Conservation (phyloP, 2,113 vertebrate species). For the Steatornis caripensis region DNA sequence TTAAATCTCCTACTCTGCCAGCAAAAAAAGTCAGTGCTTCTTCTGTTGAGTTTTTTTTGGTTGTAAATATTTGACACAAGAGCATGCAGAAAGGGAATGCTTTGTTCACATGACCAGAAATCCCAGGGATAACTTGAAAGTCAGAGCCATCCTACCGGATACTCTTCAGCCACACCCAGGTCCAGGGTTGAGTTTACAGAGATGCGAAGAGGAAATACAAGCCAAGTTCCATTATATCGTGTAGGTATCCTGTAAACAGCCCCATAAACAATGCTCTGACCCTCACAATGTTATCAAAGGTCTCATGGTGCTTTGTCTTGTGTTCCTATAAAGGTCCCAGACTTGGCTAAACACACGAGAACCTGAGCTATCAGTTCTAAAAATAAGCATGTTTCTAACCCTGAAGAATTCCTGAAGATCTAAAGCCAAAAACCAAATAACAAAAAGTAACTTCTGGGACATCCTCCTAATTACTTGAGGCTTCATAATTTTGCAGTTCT, state of each 20-base stretch:
- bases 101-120: background rate
- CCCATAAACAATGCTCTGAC: background rate
- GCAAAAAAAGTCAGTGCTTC: background rate
- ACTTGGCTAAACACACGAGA: background rate
- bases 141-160: background rate
- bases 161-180: background rate
- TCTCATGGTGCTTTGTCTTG: background rate
- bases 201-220: background rate
- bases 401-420: background rate
- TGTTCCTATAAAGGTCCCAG: background rate
- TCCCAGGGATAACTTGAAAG: background rate
- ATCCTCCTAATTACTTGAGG: background rate
- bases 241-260: background rate
- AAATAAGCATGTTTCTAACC: background rate
- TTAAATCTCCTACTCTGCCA: fast-evolving
- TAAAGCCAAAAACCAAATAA: background rate
- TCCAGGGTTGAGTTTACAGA: background rate
- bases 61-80: background rate
- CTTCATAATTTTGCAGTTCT: background rate
- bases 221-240: background rate
- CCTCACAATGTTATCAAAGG: background rate
- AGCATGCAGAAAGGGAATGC: background rate
- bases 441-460: background rate
- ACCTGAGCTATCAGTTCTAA: background rate
- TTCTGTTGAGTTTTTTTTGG: background rate